Evolutionary conservation across 2,113 vertebrate species (phyloP).

Genomic region (Natator depressus): DNA sequence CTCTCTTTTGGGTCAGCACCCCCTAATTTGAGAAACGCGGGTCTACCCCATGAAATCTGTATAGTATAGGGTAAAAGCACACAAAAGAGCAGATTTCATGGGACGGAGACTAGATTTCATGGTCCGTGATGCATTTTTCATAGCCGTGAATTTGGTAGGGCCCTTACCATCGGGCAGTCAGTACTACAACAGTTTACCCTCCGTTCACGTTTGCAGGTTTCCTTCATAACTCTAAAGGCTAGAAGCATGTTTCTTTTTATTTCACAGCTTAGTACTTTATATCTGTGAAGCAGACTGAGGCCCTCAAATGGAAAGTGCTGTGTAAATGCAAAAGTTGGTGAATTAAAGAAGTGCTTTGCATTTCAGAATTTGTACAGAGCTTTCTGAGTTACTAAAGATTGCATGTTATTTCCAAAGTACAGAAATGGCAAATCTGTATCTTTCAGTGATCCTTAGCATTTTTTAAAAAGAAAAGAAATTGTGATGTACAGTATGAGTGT

Average conservation of each 20-base stretch:
- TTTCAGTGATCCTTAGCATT: neutral
- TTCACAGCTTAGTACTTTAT: neutral
- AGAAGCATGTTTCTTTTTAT: neutral
- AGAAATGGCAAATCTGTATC: neutral
- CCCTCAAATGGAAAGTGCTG: neutral
- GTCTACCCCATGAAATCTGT: too few species aligned
- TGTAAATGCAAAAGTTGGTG: neutral
- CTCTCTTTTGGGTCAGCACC: too few species aligned
- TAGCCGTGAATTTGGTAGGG: too few species aligned
- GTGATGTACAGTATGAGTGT: neutral
- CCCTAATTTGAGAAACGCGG: too few species aligned
- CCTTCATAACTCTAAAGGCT: neutral
- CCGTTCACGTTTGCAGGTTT: neutral
- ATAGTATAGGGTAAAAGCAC: too few species aligned
- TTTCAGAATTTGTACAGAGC: neutral
- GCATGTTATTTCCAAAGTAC: neutral
- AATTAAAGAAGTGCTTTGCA: neutral
- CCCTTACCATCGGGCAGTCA: neutral
- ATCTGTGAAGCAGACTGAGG: neutral
- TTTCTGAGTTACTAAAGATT: neutral
- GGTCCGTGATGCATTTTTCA: too few species aligned
- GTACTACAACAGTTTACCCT: neutral
- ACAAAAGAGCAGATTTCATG: too few species aligned
- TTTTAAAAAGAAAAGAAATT: neutral
- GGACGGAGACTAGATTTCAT: too few species aligned